Base-by-base conservation (phyloP, 2,888 invertebrate species). In the Orthonychiurus folsomi region DNA sequence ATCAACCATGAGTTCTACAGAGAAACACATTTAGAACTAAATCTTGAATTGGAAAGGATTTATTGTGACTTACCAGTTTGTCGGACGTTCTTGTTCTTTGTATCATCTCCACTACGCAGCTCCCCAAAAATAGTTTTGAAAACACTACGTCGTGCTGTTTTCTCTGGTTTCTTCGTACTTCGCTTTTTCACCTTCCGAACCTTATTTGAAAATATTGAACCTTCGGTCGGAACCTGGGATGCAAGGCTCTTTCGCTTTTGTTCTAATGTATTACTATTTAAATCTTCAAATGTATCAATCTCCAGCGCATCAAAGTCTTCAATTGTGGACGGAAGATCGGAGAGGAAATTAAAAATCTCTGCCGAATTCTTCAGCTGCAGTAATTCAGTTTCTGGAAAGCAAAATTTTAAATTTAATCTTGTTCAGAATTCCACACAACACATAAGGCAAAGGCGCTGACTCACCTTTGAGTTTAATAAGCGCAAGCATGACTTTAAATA, bases 301-400 rank as follows among this genome's bases (percentile, higher is more conserved):
- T 72, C 70, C 12, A 72, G 53, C 1, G 56, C 83, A 74, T 92
- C 90, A 58, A 94, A 90, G 80, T 94, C 93, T 75, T 93, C 89
- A 64, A 95, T 87, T 78, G 88, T 88, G 20, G 93, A 91, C 50
- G 97, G 97, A 75, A 96, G 90, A 77, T 95, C 93, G 21, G 95
- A 95, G 1, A 99, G 81, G 2, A 93, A 90, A 79, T 96, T 97
- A 78, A 99, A 99, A 75, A 99, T 94, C 80, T 95, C 93, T 15
- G 96, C 96, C 0, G 96, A 95, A 79, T 95, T 95, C 74, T 94
- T 93, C 71, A 93, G 81, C 70, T 85, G 84, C 72, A 86, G 86
- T 62, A 97, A 82, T 75, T 90, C 87, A 9, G 83, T 81, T 76
- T 91, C 92, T 82, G 79, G 67, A 74, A 78, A n/a, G n/a, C n/a